Conservation (phyloP, 2,113 vertebrate genomes). For the Anseranas semipalmata region DNA sequence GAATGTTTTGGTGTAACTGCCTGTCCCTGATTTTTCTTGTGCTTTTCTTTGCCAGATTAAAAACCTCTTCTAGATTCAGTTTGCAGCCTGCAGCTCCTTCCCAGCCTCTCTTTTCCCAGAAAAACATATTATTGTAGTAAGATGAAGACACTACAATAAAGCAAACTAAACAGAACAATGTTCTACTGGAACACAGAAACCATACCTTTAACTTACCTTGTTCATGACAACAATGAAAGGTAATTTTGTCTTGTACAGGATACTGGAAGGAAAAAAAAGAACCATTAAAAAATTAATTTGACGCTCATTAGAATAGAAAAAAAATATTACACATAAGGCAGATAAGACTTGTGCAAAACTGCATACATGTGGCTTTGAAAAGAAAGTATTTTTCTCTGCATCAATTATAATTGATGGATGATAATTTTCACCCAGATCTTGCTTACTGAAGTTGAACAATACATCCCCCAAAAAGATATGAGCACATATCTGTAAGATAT, state of each 20-base stretch:
- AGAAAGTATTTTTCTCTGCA: not conserved
- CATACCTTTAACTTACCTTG: slow-evolving; percentile 83
- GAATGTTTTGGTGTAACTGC: not conserved
- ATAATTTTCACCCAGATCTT: not conserved
- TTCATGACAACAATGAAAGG: slow-evolving; percentile 98
- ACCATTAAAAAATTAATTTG: not conserved
- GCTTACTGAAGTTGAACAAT: not conserved
- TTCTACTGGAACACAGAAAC: not conserved
- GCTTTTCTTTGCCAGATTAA: not conserved
- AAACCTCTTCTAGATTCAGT: not conserved
- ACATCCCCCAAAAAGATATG: not conserved
- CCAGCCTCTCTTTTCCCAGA: not conserved
- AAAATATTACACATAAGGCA: not conserved
- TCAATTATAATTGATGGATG: not conserved
- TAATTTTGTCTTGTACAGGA: slow-evolving; percentile 97
- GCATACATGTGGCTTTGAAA: not conserved
- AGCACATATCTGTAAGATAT: fast-evolving
- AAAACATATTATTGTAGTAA: not conserved
- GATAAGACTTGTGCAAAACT: not conserved
- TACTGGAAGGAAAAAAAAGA: slow-evolving; percentile 76
- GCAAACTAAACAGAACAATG: not conserved
- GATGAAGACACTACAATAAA: not conserved
- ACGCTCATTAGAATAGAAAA: not conserved
- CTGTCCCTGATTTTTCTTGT: not conserved
- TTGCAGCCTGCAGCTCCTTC: not conserved